Percentiles rank a stretch among this genome's conserved stretches.
Evolutionary conservation across 2,888 invertebrate species (phyloP).

Genomic region (Tromatobia lineatoria): DNA sequence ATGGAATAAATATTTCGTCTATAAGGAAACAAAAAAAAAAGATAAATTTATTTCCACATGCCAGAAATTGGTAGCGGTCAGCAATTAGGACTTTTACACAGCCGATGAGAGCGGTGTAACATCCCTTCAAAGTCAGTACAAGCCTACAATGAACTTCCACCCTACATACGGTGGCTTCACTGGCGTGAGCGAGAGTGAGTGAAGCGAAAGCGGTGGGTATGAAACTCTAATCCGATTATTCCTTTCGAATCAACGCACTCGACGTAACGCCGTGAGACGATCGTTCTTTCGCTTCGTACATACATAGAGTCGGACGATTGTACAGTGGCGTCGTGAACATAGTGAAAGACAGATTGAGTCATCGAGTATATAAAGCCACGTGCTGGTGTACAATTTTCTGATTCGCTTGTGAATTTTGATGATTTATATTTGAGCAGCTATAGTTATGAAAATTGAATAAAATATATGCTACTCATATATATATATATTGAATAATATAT

Average conservation of each 20-base stretch:
- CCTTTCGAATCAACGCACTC: conserved; percentile 77
- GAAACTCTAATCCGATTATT: conserved; percentile 80
- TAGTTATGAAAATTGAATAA: no score
- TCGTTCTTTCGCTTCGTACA: conserved; percentile 6
- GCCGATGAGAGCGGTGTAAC: conserved; percentile 31
- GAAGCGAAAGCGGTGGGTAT: conserved; percentile 72
- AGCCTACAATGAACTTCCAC: conserved; percentile 65
- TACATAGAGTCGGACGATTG: conserved; percentile 16
- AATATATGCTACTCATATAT: no score
- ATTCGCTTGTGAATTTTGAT: neutral
- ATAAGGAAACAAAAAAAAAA: neutral
- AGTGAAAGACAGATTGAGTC: conserved; percentile 48
- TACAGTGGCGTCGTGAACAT: conserved; percentile 33
- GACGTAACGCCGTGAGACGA: conserved; percentile 57
- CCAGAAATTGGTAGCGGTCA: neutral
- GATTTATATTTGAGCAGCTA: neutral
- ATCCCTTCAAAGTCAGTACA: conserved; percentile 63
- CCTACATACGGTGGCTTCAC: conserved; percentile 58
- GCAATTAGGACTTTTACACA: neutral
- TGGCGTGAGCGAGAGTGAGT: conserved; percentile 67
- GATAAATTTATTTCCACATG: neutral
- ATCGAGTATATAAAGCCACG: conserved; percentile 47
- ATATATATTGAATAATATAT: no score
- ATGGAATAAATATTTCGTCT: neutral
- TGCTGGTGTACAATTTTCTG: conserved; percentile 32